These are phyloP conservation scores for Hydractinia echinata DNA, from an alignment of 30 jellyfish, hydroid and myxozoan species.

Conservation along the genomic window DNA sequence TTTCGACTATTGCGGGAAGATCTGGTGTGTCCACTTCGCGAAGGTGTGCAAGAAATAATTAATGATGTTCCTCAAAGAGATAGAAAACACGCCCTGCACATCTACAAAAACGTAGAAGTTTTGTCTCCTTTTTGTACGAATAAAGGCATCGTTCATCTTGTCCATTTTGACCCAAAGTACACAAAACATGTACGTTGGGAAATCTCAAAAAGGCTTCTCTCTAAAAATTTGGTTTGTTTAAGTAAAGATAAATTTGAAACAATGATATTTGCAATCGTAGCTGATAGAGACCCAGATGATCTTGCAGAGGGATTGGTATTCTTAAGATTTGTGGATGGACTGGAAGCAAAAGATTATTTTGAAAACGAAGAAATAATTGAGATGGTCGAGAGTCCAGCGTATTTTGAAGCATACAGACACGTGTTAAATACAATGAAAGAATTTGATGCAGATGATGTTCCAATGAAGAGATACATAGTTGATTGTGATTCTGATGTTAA, in stretches of 20 bases:
- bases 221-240: slow-evolving; percentile 51
- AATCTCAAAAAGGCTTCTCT: slow-evolving; percentile 47
- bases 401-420: slow-evolving; percentile 60
- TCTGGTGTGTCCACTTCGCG: slow-evolving; percentile 49
- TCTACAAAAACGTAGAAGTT: slow-evolving; percentile 37
- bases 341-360: background rate
- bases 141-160: slow-evolving; percentile 33
- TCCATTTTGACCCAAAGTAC: slow-evolving; percentile 26
- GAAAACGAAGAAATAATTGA: background rate
- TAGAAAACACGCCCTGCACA: slow-evolving; percentile 28
- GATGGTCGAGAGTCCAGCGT: slow-evolving; percentile 64
- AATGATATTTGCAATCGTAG: slow-evolving; percentile 53
- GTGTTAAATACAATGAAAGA: slow-evolving; percentile 45
- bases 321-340: slow-evolving; percentile 29
- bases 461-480: slow-evolving; percentile 42
- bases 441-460: slow-evolving; percentile 25
- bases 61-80: slow-evolving; percentile 25
- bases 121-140: slow-evolving; percentile 26
- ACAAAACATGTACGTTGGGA: slow-evolving; percentile 34
- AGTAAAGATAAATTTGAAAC: slow-evolving; percentile 46
- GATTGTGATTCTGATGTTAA: slow-evolving; percentile 18
- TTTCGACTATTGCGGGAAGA: slow-evolving; percentile 61
- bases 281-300: slow-evolving; percentile 41
- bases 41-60: slow-evolving; percentile 47
- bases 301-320: slow-evolving; percentile 24